Base-by-base conservation (phyloP, 2,888 invertebrate species). In the Parnassius glacialis region DNA sequence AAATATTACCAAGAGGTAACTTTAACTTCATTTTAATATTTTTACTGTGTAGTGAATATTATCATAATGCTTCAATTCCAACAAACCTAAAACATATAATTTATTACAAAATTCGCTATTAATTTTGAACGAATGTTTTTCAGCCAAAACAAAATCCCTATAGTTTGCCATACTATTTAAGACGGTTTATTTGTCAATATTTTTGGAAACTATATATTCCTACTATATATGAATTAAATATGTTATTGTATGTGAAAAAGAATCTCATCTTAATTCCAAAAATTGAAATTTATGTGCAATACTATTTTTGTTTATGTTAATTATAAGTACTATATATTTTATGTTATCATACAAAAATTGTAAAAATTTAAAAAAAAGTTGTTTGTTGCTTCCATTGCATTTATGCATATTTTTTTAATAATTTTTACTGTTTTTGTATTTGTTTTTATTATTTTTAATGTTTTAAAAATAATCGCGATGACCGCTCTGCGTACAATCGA, bases 401-500 rank as follows among this genome's bases (percentile, higher is more conserved):
- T 34, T 34, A 34, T 50, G 48, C 1, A 20, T 20, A 20, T 20
- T 20, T 12, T 20, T 34, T 51, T 13, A 1, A 16, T 50, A 45
- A 20, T 52, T 54, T 50, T 53, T 47, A 55, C 43, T 45, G 34
- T 56, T 51, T 56, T 61, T 51, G 53, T 68, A 67, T 67, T 48
- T 57, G 52, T 61, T 58, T 60, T 66, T 42, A 56, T 62, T 65
- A 64, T 57, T 65, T 68, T 57, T 52, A 52, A 61, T 65, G 65
- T 65, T 69, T 70, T 66, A 64, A 62, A 57, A 68, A 67, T 11
- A 34, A 44, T 53, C 81, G 79, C 79, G 80, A 81, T 82, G 78
- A 72, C 76, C 71, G 72, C 73, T 73, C 65, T 74, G 73, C 70
- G 74, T 71, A 74, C 78, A 75, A 74, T 79, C 75, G 68, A 68